Percentiles rank a stretch among this genome's conserved stretches.
These are phyloP conservation scores for Strongylocentrotus purpuratus DNA, from an alignment of 35 echinoderm and acorn worm species.

Conservation along the genomic window DNA sequence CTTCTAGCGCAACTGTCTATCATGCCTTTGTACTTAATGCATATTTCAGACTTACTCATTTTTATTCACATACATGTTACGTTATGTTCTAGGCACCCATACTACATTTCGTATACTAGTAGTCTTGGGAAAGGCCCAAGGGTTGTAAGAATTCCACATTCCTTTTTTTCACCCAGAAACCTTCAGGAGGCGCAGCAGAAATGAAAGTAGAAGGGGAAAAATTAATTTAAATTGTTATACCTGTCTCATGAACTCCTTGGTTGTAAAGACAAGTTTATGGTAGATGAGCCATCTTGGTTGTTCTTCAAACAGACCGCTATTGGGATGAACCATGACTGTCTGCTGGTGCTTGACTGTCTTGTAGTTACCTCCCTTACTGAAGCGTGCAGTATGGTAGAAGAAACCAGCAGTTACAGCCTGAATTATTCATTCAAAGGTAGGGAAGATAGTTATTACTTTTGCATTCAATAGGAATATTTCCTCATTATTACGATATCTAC, in stretches of 20 bases:
- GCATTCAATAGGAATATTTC: background rate
- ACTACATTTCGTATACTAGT: no score
- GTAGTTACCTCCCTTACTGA: slow-evolving; percentile 90
- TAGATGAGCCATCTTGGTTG: slow-evolving; percentile 95
- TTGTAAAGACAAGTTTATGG: slow-evolving; percentile 94
- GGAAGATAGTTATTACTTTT: background rate
- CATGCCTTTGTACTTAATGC: no score
- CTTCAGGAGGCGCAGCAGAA: no score
- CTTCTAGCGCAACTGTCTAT: no score
- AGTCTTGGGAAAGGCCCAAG: no score
- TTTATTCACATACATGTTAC: no score
- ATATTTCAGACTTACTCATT: no score
- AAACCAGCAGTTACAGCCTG: slow-evolving; percentile 88
- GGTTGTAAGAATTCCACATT: no score
- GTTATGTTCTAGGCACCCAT: no score
- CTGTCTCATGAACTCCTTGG: slow-evolving; percentile 98
- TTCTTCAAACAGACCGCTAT: slow-evolving; percentile 86
- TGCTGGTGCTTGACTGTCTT: slow-evolving; percentile 97
- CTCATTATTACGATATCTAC: no score
- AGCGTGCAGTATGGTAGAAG: slow-evolving; percentile 90
- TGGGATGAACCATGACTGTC: slow-evolving; percentile 90
- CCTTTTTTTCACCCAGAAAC: no score
- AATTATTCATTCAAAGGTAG: background rate
- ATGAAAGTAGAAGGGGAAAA: no score
- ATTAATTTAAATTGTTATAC: slow-evolving; percentile 21